A percentile compares a stretch with the other conserved stretches of the same genome.
Evolutionary conservation across 1,140 invertebrate genomes (phyloP).

Genomic region (Lordiphosa collinella): DNA sequence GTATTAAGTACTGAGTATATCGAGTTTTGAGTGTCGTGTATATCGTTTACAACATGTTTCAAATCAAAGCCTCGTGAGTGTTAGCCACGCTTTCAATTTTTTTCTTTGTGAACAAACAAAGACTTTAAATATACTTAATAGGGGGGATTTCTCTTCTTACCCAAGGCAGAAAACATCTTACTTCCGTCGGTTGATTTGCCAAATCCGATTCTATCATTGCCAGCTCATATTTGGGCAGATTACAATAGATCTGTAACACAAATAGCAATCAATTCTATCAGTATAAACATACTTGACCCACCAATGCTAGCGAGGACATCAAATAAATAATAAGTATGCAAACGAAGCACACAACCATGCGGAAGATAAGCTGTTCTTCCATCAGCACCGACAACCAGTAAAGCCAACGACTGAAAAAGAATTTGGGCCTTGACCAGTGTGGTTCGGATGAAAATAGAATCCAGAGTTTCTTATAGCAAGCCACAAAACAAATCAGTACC

Average conservation of each 20-base stretch:
- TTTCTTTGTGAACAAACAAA: too few species aligned
- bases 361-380: conserved; percentile 10
- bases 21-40: too few species aligned
- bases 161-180: conserved; percentile 83
- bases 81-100: too few species aligned
- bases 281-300: not conserved
- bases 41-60: too few species aligned
- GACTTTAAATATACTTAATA: too few species aligned
- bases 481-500: not conserved
- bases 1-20: too few species aligned
- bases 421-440: not conserved
- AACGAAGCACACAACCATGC: not conserved
- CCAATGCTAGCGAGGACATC: conserved; percentile 11
- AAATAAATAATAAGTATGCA: conserved; percentile 10
- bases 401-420: conserved; percentile 8
- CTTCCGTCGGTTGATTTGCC: not conserved
- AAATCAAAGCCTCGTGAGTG: too few species aligned
- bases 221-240: conserved; percentile 16
- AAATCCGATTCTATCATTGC: conserved; percentile 19
- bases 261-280: too few species aligned
- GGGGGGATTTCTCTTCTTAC: too few species aligned
- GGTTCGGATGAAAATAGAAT: not conserved
- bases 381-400: not conserved
- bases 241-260: conserved; percentile 13
- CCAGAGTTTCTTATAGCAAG: conserved; percentile 26